Percentiles rank a stretch among this genome's conserved stretches.
phyloP scores from a whole-genome alignment of 2,888 invertebrate genomes.

The Rhagonycha lutea region DNA sequence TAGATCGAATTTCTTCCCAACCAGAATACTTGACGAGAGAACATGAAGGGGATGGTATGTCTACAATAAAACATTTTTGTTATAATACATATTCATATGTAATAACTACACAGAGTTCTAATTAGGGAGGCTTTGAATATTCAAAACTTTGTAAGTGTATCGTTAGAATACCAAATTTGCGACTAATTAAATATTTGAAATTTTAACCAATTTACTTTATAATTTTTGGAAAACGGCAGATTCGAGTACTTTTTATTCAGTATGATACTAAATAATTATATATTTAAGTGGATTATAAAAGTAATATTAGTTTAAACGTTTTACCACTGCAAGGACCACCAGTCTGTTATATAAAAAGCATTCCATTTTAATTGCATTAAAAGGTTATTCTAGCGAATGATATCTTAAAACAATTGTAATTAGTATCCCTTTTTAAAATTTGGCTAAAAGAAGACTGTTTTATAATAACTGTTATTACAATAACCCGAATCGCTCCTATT shows the following conservation, averaged over 20 bases:
- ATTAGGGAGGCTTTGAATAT: conserved; percentile 1
- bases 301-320: background rate
- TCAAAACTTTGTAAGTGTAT: background rate
- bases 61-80: conserved; percentile 49
- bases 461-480: too few species aligned
- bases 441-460: too few species aligned
- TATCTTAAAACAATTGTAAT: background rate
- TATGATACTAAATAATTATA: background rate
- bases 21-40: conserved; percentile 56
- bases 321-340: background rate
- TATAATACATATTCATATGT: conserved; percentile 41
- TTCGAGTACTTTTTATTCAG: background rate
- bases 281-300: background rate
- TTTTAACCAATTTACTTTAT: background rate
- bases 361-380: background rate
- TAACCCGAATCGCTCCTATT: too few species aligned
- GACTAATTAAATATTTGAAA: background rate
- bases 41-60: conserved; percentile 56
- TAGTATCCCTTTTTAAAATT: too few species aligned
- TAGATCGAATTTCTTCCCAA: conserved; percentile 55
- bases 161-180: background rate
- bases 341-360: background rate
- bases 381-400: background rate
- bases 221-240: background rate
- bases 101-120: conserved; percentile 3